Evolutionary conservation across 2,113 vertebrate species (phyloP).

Genomic region (Columba janthina): DNA sequence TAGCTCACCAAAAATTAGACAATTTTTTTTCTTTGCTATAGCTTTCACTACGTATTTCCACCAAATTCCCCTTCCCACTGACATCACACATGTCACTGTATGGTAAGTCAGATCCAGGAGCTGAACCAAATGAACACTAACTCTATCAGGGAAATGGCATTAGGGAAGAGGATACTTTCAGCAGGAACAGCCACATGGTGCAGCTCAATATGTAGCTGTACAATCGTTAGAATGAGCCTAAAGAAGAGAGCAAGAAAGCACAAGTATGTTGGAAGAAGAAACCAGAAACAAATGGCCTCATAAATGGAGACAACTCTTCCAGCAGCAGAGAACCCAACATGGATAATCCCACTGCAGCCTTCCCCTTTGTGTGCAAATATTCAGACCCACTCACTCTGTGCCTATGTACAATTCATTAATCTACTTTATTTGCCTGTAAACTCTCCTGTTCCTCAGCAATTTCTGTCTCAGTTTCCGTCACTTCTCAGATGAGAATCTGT

Average conservation of each 20-base stretch:
- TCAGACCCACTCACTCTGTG: background rate
- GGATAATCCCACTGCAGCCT: background rate
- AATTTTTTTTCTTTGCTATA: background rate
- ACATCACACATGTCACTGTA: no score
- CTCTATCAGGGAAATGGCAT: background rate
- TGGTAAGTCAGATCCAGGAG: background rate
- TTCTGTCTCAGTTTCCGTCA: background rate
- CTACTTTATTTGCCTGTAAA: background rate
- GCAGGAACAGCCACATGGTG: background rate
- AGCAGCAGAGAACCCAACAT: rapidly evolving
- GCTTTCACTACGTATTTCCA: background rate
- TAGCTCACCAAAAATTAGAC: background rate
- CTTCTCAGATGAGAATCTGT: background rate
- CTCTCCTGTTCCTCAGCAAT: background rate
- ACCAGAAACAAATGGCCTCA: background rate
- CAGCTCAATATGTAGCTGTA: background rate
- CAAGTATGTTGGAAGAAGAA: background rate
- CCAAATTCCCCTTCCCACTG: background rate
- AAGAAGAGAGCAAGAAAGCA: background rate
- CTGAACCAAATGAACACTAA: background rate
- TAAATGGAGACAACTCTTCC: background rate
- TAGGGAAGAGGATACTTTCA: background rate
- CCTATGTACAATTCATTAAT: background rate
- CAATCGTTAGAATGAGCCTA: background rate
- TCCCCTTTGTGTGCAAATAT: rapidly evolving